Evolutionary conservation across 2,888 invertebrate species (phyloP).

Genomic region (Steromphala cineraria): DNA sequence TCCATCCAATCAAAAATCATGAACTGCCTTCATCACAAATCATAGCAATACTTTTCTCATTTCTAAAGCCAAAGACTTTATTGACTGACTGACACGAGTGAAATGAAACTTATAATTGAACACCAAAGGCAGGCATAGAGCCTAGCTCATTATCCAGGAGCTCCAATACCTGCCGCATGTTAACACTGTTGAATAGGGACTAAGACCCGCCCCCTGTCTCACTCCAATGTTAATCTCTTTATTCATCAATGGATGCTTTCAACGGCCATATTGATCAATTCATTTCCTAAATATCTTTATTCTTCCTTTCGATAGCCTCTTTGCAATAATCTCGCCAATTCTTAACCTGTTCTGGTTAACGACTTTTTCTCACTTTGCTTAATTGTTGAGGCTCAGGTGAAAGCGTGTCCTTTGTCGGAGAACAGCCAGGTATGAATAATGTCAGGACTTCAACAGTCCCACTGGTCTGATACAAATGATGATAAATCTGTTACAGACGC

Average conservation of each 20-base stretch:
- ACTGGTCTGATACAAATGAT: background rate
- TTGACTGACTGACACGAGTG: background rate
- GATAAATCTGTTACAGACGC: background rate
- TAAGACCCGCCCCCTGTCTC: background rate
- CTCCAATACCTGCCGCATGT: background rate
- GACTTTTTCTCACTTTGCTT: background rate
- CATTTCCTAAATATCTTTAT: background rate
- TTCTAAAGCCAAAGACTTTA: background rate
- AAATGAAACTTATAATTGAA: background rate
- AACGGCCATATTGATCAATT: background rate
- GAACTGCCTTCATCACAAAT: background rate
- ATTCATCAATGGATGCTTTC: background rate
- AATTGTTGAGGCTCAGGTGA: background rate
- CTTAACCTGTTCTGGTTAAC: background rate
- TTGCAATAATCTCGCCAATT: background rate
- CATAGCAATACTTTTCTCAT: background rate
- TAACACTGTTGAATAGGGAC: background rate
- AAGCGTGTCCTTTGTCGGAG: background rate
- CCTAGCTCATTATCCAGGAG: background rate
- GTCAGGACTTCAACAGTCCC: background rate
- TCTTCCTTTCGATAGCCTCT: background rate
- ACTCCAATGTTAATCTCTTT: conserved; percentile 1
- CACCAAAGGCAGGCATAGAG: background rate
- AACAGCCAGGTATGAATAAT: background rate
- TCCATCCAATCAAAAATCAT: background rate